phyloP scores from a whole-genome alignment of 2,797 vertebrate species.

The Moxostoma hubbsi region DNA sequence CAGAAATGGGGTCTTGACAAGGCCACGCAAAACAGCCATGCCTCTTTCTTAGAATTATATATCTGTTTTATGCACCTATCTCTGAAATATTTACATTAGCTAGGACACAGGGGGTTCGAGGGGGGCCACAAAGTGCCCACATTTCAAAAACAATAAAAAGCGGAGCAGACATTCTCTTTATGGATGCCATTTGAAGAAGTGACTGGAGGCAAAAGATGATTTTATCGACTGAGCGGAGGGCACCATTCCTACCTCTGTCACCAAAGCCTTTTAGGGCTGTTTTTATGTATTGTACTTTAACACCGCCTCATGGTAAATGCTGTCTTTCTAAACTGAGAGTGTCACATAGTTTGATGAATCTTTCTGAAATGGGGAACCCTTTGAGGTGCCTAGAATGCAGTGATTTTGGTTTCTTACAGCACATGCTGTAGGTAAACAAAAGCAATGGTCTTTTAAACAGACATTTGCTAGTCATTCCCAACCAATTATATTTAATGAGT shows the following conservation, averaged over 20 bases:
- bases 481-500: constrained; percentile 32
- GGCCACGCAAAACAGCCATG: constrained; percentile 76
- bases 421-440: constrained; percentile 2
- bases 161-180: constrained; percentile 80
- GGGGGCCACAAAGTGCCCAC: constrained; percentile 77
- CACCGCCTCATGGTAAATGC: constrained; percentile 65
- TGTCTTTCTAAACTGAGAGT: constrained; percentile 65
- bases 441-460: background rate
- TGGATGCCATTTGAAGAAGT: constrained; percentile 83
- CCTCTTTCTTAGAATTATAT: constrained; percentile 82
- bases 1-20: constrained; percentile 72
- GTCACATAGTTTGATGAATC: constrained; percentile 67
- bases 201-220: constrained; percentile 83
- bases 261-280: constrained; percentile 71
- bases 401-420: constrained; percentile 12
- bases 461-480: constrained; percentile 12
- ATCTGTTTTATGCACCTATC: constrained; percentile 82
- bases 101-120: constrained; percentile 72
- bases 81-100: constrained; percentile 84
- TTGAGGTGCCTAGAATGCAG: background rate
- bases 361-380: constrained; percentile 51
- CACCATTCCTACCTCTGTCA: constrained; percentile 75
- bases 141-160: constrained; percentile 85
- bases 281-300: constrained; percentile 81
- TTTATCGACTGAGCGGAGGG: constrained; percentile 78